Base-by-base conservation (phyloP, 1,140 invertebrate species). In the Drosophila equinoxialis region DNA sequence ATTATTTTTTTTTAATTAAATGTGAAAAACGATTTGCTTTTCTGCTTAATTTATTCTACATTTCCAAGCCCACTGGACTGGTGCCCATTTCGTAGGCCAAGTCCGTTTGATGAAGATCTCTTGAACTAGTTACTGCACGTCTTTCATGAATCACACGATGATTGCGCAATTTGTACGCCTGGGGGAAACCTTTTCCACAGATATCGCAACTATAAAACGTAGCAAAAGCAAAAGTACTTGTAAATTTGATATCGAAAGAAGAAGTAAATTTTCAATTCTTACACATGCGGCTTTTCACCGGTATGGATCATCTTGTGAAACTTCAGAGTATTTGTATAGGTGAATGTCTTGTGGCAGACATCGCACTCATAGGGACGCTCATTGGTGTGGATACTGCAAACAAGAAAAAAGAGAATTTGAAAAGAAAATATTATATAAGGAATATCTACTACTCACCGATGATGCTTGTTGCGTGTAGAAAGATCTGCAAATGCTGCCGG, bases 401-500 rank as follows among this genome's bases (percentile, higher is more conserved):
- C 23, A 6, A 30, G 1, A 6, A 6, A 0, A 6, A 26, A 26
- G 10, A 35, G n/a, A 11, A 11, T 7, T 11, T 14, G 7, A 20
- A 6, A 14, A 63, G 10, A n/a, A 42, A 13, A 5, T 33, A 20
- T 30, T 39, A 10, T 17, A 17, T 2, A 0, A 26, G 0, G 5
- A 5, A 30, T 1, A 30, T 17, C 17, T 5, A 66, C 10, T 6
- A 59, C 76, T 54, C 4, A 87, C 84, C 94, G 93, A 87, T 94
- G 94, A 73, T 94, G 94, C 64, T 94, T 94, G 77, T 94, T 94
- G 17, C 94, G 90, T 6, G 93, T 94, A 41, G 94, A 94, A 65
- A 94, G 93, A 81, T 94, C 94, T 1, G 95, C 95, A 91, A 96
- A 96, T 45, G 94, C 92, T 35, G 95, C 93, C 67, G 95, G 93